Evolutionary conservation across 2,113 vertebrate genomes (phyloP), one percentile per base, ranked within the genome.

Genomic region (Leuciscus idus): DNA sequence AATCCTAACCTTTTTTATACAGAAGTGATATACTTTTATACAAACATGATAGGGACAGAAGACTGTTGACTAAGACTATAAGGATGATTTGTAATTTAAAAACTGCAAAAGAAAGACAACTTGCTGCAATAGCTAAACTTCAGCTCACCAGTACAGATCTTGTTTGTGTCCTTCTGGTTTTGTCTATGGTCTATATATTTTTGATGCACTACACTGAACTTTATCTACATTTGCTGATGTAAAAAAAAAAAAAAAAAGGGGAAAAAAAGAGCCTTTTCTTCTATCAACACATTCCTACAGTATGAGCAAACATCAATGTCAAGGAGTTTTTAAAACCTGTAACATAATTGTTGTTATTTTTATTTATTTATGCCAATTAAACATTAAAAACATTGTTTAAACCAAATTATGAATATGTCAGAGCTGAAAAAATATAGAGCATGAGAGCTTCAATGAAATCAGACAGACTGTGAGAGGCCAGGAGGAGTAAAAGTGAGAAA

Each of bases 391-490:
- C 11, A 43, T 26, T 62, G 77, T 59, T 39, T 59, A 79, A 36
- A 39, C 52, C 26, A 77, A 77, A 33, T 17, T 12, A 10, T 64
- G 7, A 4, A 11, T 66, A 26, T 64, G 36, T 8, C 36, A 39
- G 23, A 6, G 12, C 17, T 28, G 36, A 6, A 80, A 26, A 26
- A 48, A 74, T 62, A 39, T 46, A 43, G 9, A 72, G 30, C n/a
- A 23, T 61, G 30, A 78, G 76, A 19, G 30, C 30, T 77, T 77
- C 36, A 72, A 73, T 52, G 21, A 73, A 73, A 12, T 73, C 83
- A 85, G 72, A 89, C 52, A 83, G 80, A 82, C 30, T 30, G 39
- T 33, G 28, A 62, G 73, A 70, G n/a, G n/a, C 39, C 19, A 36
- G 33, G 3, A 6, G 28, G 9, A 48, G 46, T 36, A 64, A 23